These are phyloP conservation scores for Arion vulgaris DNA, from an alignment of 1,140 invertebrate genomes.

Conservation along the genomic window DNA sequence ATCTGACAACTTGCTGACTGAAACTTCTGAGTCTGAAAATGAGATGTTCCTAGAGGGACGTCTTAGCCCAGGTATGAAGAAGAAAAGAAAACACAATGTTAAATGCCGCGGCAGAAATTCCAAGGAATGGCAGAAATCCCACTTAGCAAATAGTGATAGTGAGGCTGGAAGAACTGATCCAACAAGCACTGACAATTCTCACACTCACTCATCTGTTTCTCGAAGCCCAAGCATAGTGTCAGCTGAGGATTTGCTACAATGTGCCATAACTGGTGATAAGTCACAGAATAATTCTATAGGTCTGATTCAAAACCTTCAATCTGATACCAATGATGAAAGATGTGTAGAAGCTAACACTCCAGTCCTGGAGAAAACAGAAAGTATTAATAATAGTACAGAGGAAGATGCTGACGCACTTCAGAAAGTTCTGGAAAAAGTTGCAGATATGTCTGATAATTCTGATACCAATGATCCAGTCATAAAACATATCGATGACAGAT, in stretches of 20 bases:
- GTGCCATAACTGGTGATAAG: not conserved
- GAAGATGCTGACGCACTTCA: conserved; percentile 44
- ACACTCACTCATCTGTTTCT: conserved; percentile 21
- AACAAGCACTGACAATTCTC: conserved; percentile 23
- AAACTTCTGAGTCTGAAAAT: conserved; percentile 31
- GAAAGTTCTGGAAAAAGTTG: conserved; percentile 43
- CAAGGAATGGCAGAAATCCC: not conserved
- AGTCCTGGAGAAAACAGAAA: not conserved
- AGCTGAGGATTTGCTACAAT: not conserved
- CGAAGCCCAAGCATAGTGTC: conserved; percentile 5
- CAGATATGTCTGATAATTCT: conserved; percentile 44
- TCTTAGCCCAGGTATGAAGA: not conserved
- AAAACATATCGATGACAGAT: conserved; percentile 62
- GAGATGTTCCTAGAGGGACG: conserved; percentile 23
- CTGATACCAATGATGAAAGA: not conserved
- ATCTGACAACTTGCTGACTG: not conserved
- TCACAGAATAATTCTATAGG: not conserved
- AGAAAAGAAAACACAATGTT: not conserved
- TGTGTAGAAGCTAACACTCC: not conserved
- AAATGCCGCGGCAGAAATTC: not conserved
- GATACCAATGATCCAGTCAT: conserved; percentile 47
- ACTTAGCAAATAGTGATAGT: conserved; percentile 18
- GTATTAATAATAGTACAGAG: not conserved
- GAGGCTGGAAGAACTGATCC: conserved; percentile 29
- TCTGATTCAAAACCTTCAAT: not conserved